These are phyloP conservation scores for Xylophagus ater DNA, from an alignment of 2,888 invertebrate species.

Conservation along the genomic window DNA sequence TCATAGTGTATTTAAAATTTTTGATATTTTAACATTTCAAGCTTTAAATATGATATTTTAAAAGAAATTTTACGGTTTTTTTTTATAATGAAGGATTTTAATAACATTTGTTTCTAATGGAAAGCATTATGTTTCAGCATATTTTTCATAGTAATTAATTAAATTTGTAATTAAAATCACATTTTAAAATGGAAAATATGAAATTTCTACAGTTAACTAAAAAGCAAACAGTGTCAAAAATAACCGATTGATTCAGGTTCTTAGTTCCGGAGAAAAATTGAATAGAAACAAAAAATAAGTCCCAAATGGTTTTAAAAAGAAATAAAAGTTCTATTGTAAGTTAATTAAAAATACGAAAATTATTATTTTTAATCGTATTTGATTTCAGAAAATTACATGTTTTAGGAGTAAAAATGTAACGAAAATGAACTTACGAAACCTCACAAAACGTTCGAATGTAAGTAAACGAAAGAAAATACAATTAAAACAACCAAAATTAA, in stretches of 20 bases:
- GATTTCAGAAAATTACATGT: conserved; percentile 6
- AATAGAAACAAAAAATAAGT: conserved; percentile 6
- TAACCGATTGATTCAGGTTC: conserved; percentile 3
- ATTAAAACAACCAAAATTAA: conserved; percentile 21
- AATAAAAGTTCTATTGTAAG: conserved; percentile 5
- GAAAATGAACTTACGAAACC: conserved; percentile 3
- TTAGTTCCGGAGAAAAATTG: not conserved
- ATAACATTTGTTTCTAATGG: no score
- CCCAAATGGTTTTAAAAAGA: conserved; percentile 7
- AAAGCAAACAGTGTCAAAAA: not conserved
- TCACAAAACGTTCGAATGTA: not conserved
- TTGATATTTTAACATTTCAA: no score
- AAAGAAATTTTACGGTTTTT: no score
- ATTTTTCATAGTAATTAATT: no score
- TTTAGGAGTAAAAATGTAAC: conserved; percentile 4
- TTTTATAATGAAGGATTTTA: no score
- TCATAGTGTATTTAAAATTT: no score
- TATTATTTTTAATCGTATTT: no score
- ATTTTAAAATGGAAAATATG: conserved; percentile 11
- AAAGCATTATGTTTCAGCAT: no score
- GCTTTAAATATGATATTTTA: no score
- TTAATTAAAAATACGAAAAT: no score
- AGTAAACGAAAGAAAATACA: not conserved
- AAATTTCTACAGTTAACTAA: not conserved
- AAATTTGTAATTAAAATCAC: no score